Evolutionary conservation across 1,140 invertebrate species (phyloP).

Genomic region (Dermatophagoides farinae): DNA sequence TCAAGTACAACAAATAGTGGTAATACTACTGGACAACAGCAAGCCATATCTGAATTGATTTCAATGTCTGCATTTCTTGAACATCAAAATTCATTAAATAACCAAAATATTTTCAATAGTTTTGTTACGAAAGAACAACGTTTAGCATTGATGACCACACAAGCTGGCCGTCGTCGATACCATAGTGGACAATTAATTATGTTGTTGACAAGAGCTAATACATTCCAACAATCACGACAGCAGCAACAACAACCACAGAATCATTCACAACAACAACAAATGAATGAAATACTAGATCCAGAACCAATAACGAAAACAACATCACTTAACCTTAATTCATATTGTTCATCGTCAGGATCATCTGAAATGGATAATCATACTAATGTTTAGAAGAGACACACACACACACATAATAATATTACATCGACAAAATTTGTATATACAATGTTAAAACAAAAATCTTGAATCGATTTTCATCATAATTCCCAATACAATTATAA

Average conservation of each 20-base stretch:
- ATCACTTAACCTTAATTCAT: neutral
- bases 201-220: neutral
- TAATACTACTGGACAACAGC: neutral
- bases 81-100: conserved; percentile 29
- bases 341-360: neutral
- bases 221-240: neutral
- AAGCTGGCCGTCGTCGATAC: neutral
- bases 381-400: no score
- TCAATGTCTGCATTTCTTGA: neutral
- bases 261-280: neutral
- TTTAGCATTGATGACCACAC: conserved; percentile 1
- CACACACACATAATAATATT: no score
- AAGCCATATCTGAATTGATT: neutral
- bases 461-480: no score
- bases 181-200: conserved; percentile 3
- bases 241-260: neutral
- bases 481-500: no score
- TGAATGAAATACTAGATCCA: neutral
- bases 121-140: conserved; percentile 21
- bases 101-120: conserved; percentile 27
- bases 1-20: neutral
- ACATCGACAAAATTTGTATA: no score
- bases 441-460: no score
- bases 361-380: neutral
- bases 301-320: neutral